Base-by-base conservation (phyloP, 1,140 invertebrate species). In the Neotoxoptera formosana region DNA sequence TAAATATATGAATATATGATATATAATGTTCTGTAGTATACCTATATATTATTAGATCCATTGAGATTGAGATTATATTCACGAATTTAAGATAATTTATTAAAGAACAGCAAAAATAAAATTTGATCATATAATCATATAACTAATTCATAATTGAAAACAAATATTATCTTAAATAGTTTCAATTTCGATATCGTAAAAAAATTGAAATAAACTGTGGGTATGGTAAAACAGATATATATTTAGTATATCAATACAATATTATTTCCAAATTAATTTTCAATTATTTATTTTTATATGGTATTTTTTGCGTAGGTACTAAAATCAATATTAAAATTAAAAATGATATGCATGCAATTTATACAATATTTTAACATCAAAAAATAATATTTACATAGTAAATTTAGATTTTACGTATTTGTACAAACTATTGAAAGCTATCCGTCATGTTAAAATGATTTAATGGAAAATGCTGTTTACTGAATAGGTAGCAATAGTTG, bases 371-470 rank as follows among this genome's bases (percentile, higher is more conserved):
- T 11, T 53, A 51, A 88, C 47, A 87, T 89, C 51, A 36, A 56
- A 89, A 89, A 48, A 30, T 41, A 89, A 89, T 56, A 56, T 89
- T 89, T 89, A 89, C 21, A 36, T 36, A 7, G 51, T 56, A 23
- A 23, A 89, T 89, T 89, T 56, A 21, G 34, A 88, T 86, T 48
- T 88, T n/a, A 36, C 48, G 48, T 89, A 89, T 89, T 89, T 51
- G 14, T 51, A 51, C n/a, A 34, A 87, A 87, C 51, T 48, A 87
- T 87, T 87, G 30, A n/a, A 34, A 20, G 30, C 30, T 83, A 41
- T n/a, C 14, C 14, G 4, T 14, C 34, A 11, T 84, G 17, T 36
- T 21, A n/a, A 88, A 88, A 88, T n/a, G 30, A n/a, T 88, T 51
- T 34, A 7, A 53, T 6, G 34, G 34, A 36, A 36, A 56, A 89